These are phyloP conservation scores for Chrysopilus asiliformis DNA, from an alignment of 2,888 invertebrate species.

Conservation along the genomic window DNA sequence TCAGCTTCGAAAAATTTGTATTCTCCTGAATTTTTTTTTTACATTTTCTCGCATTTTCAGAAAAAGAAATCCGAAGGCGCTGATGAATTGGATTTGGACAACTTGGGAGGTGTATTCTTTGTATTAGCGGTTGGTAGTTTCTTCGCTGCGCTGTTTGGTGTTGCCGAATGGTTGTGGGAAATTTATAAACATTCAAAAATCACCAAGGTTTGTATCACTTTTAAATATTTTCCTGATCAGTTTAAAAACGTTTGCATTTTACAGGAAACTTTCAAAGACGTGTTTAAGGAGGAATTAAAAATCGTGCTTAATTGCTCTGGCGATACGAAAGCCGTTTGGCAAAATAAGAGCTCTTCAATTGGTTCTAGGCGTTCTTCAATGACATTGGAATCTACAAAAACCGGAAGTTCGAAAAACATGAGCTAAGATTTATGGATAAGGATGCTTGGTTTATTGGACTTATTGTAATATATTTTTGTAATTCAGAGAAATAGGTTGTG, in stretches of 20 bases:
- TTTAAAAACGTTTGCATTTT: not conserved
- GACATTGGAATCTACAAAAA: constrained; percentile 23
- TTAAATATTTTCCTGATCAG: constrained; percentile 7
- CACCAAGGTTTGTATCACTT: constrained; percentile 22
- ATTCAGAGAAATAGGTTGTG: too few species aligned
- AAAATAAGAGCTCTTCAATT: constrained; percentile 28
- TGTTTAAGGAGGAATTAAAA: constrained; percentile 53
- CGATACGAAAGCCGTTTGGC: constrained; percentile 52
- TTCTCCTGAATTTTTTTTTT: not conserved
- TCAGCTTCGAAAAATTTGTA: constrained; percentile 3
- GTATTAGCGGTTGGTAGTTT: constrained; percentile 42
- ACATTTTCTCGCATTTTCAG: constrained; percentile 1
- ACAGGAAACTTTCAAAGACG: constrained; percentile 50
- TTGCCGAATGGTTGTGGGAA: constrained; percentile 28
- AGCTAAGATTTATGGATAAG: constrained; percentile 4
- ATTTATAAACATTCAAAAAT: constrained; percentile 26
- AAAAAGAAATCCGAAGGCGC: constrained; percentile 19
- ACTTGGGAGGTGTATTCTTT: constrained; percentile 51
- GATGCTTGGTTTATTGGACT: constrained; percentile 6
- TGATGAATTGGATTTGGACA: constrained; percentile 44
- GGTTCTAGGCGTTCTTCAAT: constrained; percentile 28
- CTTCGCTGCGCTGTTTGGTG: constrained; percentile 29
- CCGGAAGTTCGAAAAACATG: too few species aligned
- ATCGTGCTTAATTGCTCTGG: constrained; percentile 59
- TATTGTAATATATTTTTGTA: constrained; percentile 1